These are phyloP conservation scores for Harlomillsia oculata DNA, from an alignment of 1,140 invertebrate species.

Conservation along the genomic window DNA sequence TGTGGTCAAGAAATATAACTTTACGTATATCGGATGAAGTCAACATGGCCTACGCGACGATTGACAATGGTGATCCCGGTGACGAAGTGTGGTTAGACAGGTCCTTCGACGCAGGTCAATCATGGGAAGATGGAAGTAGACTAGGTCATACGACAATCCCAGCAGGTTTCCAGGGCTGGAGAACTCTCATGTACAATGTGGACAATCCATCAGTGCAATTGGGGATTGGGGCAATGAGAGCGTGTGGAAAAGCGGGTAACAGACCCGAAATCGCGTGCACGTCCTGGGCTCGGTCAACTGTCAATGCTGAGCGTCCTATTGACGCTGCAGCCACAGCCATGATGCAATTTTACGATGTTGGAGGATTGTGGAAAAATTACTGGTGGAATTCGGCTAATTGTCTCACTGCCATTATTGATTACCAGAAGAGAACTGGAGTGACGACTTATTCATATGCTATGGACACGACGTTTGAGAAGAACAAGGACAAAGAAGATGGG, in stretches of 20 bases:
- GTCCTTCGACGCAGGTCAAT: constrained; percentile 16
- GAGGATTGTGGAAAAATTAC: constrained; percentile 22
- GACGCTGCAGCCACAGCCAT: constrained; percentile 30
- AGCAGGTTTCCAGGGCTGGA: neutral
- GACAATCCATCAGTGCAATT: constrained; percentile 15
- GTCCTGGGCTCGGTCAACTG: constrained; percentile 19
- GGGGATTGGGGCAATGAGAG: constrained; percentile 21
- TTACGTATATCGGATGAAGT: constrained; percentile 14
- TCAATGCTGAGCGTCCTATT: constrained; percentile 5
- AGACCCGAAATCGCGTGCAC: constrained; percentile 26
- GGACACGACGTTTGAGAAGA: constrained; percentile 25
- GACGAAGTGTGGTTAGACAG: constrained; percentile 26
- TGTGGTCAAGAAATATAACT: constrained; percentile 9
- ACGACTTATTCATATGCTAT: constrained; percentile 14
- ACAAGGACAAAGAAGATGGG: constrained; percentile 22
- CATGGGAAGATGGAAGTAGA: constrained; percentile 12
- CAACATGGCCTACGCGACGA: constrained; percentile 19
- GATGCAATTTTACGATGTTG: constrained; percentile 29
- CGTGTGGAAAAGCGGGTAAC: constrained; percentile 20
- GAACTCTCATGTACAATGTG: constrained; percentile 20
- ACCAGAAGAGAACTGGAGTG: constrained; percentile 5
- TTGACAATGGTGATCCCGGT: constrained; percentile 23
- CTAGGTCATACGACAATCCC: constrained; percentile 17
- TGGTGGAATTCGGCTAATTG: constrained; percentile 34
- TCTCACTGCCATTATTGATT: constrained; percentile 29